These are phyloP conservation scores for Eulacestoma nigropectus DNA, from an alignment of 2,113 vertebrate species.

Conservation along the genomic window DNA sequence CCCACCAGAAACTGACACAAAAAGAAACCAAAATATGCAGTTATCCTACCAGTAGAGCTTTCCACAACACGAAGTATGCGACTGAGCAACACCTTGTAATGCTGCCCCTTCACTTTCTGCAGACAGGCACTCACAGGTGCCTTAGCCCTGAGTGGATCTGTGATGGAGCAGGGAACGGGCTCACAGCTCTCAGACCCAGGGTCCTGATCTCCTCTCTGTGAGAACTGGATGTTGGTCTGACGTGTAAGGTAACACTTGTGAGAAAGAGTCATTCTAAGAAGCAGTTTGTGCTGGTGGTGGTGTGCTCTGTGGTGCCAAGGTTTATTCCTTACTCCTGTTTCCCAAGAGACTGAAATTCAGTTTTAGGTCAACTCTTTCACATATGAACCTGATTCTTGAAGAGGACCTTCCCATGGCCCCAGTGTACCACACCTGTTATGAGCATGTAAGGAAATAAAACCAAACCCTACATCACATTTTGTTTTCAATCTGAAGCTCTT, in stretches of 20 bases:
- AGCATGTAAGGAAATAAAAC: not conserved
- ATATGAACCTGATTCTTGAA: not conserved
- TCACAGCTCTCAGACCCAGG: not conserved
- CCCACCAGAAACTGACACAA: not conserved
- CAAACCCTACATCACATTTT: not conserved
- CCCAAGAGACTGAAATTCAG: not conserved
- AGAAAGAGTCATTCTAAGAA: not conserved
- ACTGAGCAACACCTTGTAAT: not conserved
- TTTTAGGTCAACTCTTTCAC: not conserved
- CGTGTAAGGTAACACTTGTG: accelerated
- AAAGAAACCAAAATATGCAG: not conserved
- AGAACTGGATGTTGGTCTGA: not conserved
- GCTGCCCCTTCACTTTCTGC: not conserved
- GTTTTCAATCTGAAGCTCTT: not conserved
- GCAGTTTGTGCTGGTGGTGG: not conserved
- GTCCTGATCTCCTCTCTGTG: not conserved
- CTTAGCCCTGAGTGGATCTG: accelerated
- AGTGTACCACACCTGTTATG: not conserved
- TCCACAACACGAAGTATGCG: not conserved
- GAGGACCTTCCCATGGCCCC: not conserved
- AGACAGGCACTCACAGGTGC: no score
- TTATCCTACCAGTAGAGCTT: not conserved
- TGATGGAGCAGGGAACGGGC: not conserved
- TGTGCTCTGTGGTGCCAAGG: not conserved
- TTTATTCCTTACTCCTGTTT: not conserved